Conservation (phyloP, 2,888 invertebrate species). For the Tachina lurida region DNA sequence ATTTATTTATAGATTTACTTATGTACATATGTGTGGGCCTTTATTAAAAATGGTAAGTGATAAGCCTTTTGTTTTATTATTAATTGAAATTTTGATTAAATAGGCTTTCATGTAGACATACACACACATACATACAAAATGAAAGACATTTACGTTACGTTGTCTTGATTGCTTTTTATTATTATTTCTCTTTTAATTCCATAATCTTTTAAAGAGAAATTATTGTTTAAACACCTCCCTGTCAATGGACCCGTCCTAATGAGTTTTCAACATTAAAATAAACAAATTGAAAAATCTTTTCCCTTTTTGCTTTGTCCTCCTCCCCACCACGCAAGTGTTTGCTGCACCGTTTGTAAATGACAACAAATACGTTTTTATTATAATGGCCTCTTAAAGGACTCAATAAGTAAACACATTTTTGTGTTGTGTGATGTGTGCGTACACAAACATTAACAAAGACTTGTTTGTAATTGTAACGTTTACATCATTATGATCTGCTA, state of each 20-base stretch:
- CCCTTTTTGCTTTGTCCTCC: neutral
- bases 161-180: constrained; percentile 16
- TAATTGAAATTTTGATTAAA: constrained; percentile 10
- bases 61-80: constrained; percentile 8
- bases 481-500: constrained; percentile 76
- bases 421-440: neutral
- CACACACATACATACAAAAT: neutral
- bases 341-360: constrained; percentile 3
- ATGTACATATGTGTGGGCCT: neutral
- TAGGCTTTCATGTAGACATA: neutral
- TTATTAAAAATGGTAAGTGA: neutral
- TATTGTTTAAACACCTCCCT: constrained; percentile 48
- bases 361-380: constrained; percentile 61
- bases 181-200: constrained; percentile 25
- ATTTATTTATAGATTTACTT: neutral
- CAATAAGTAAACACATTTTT: constrained; percentile 37
- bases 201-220: constrained; percentile 19
- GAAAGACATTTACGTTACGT: too few species aligned
- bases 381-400: constrained; percentile 54
- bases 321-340: neutral
- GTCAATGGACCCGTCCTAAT: constrained; percentile 33
- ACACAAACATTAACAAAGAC: neutral
- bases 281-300: constrained; percentile 48
- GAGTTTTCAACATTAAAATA: constrained; percentile 56
- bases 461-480: constrained; percentile 49